Evolutionary conservation across 2,113 vertebrate species (phyloP), one percentile per base, ranked within the genome.

Genomic region (Cebus imitator): DNA sequence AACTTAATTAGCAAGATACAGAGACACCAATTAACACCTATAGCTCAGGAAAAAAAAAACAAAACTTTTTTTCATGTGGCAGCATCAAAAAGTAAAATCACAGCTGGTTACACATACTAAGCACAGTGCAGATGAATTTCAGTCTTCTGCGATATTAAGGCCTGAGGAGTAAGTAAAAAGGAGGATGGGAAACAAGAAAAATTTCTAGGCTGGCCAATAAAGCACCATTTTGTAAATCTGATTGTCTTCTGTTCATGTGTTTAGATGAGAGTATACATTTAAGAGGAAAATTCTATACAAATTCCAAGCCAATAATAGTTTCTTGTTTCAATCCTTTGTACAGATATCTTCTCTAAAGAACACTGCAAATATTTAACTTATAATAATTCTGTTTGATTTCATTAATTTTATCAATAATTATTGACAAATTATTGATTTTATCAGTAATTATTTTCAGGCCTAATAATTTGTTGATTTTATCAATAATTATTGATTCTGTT

Each of bases 11-110:
- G 98, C 98, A 98, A 98, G 98, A 99, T 98, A 98, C 98, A 99
- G 98, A 98, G 98, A 98, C 97, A 98, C 98, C 99, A 99, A 99
- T 99, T 99, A 99, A 99, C 99, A 99, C 99, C 97, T 98, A 98
- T 97, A 98, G 97, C 97, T 97, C 87, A 98, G 97, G 58, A 96
- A 98, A 98, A 96, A 87, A 98, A 50, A 96, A 87, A 98, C 64
- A 97, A 70, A 98, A 97, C 72, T 58, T 94, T 96, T 97, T 98
- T 98, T 97, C 79, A 95, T 97, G 87, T 76, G 87, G 82, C 94
- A 96, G 92, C 95, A 97, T 97, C 98, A 98, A 95, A 98, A 97
- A 98, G 96, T 97, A 98, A 95, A 98, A 98, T 98, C 98, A 97
- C 98, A 99, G 98, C 98, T 98, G 98, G 98, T 98, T 98, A 97